Conservation (phyloP, 37 sponge, comb jelly and placozoan genomes). For the Halisarca cf. caerulea region DNA sequence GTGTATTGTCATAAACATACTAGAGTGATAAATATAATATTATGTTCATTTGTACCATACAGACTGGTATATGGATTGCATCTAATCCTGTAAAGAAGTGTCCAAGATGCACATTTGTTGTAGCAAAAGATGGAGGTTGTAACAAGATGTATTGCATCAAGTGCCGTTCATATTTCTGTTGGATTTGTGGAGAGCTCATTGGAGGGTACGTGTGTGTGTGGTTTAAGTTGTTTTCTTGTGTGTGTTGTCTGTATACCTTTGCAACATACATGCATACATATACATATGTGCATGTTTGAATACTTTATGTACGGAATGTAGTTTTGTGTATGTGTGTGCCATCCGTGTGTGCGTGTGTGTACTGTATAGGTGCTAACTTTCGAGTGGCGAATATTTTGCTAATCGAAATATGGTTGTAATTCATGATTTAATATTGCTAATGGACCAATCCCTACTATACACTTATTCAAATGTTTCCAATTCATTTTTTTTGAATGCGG, state of each 20-base stretch:
- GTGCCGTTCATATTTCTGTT: conserved; percentile 60
- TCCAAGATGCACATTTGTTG: conserved; percentile 45
- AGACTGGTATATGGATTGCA: conserved; percentile 61
- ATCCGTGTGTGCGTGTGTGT: too few relatives aligned
- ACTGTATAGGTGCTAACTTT: too few relatives aligned
- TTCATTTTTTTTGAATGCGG: too few relatives aligned
- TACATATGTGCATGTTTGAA: not conserved
- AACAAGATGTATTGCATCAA: conserved; percentile 62
- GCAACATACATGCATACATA: not conserved
- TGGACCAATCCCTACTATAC: too few relatives aligned
- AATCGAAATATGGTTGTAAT: not conserved
- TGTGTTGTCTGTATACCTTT: not conserved
- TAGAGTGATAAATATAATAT: too few relatives aligned
- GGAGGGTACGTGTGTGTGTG: conserved; percentile 46
- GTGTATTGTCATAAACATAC: too few relatives aligned
- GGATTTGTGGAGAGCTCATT: conserved; percentile 53
- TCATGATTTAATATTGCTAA: too few relatives aligned
- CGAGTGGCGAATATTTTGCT: too few relatives aligned
- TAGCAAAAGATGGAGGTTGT: conserved; percentile 77
- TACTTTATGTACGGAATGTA: too few relatives aligned
- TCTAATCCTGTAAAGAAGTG: conserved; percentile 44
- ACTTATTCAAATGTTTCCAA: too few relatives aligned
- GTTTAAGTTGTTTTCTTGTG: not conserved
- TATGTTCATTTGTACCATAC: too few relatives aligned
- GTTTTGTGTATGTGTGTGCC: too few relatives aligned